Conservation (phyloP, 2,113 vertebrate species). For the Pseudorasbora parva region DNA sequence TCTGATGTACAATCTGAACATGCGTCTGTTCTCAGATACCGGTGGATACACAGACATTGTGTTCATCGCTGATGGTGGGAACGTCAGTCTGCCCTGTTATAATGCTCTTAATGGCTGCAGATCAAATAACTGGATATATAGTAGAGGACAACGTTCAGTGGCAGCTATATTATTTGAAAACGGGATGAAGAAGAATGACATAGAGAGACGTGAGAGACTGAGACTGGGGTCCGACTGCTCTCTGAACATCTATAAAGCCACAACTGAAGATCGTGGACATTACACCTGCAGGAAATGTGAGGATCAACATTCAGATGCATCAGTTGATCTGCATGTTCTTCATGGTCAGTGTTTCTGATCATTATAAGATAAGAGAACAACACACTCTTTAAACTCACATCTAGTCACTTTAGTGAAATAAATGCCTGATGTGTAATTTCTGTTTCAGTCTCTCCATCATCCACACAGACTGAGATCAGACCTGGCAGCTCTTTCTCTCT, state of each 20-base stretch:
- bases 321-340: not conserved
- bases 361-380: not conserved
- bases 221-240: too few species aligned
- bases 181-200: not conserved
- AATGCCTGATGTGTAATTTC: not conserved
- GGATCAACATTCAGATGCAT: too few species aligned
- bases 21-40: not conserved
- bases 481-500: slow-evolving; percentile 18
- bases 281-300: not conserved
- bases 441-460: not conserved
- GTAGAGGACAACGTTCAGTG: rapidly evolving
- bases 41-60: rapidly evolving
- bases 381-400: not conserved
- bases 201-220: not conserved
- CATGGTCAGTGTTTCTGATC: not conserved
- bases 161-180: not conserved
- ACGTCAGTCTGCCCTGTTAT: not conserved
- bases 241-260: not conserved
- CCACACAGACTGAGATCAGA: slow-evolving; percentile 8
- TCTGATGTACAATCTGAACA: not conserved
- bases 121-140: not conserved
- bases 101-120: not conserved
- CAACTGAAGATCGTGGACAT: not conserved
- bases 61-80: not conserved
- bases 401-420: too few species aligned